Evolutionary conservation across 1,140 invertebrate species (phyloP), one percentile per base, ranked within the genome.

Genomic region (Drosophila willistoni): DNA sequence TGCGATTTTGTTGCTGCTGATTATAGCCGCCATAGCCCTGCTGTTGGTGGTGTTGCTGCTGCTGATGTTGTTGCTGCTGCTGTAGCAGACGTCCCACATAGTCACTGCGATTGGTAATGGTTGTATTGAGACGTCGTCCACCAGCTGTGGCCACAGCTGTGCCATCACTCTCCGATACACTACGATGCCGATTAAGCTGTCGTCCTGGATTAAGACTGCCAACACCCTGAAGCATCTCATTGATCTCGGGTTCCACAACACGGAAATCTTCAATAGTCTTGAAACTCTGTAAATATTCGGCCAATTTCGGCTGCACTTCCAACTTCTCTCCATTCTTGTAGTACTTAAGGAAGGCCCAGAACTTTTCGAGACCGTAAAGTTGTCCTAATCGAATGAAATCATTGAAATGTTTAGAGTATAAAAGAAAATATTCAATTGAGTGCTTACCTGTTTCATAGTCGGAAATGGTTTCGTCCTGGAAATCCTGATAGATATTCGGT

Each of bases 321-420:
- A 99, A 93, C 64, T 95, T 95, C 29, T 93, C 93, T 14, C 95
- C 94, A 78, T 96, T 95, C 91, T 96, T 97, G 92, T 97, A 98
- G 93, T 98, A 98, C 92, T 99, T 99, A 6, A 98, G 93, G 94
- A 99, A 99, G 47, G 98, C 98, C 98, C 98, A 99, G 93, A 99
- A 99, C 92, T 99, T 99, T 93, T 99, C 99, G 55, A 99, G 93
- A 44, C 98, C 99, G 93, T 99, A 99, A 17, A 99, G 93, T 93
- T 99, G 98, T 93, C 98, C 97, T 97, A 91, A n/a, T 0, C 0
- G 0, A 56, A 17, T 7, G 22, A 25, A 55, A 1, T n/a, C 1
- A 7, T 61, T 61, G 33, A 55, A 10, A 39, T 41, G 9, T 19
- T 22, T 25, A 44, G 36, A 5, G 29, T 29, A 29, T 29, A 29